Conservation (phyloP, 2,888 invertebrate species). For the Cantharis rufa region DNA sequence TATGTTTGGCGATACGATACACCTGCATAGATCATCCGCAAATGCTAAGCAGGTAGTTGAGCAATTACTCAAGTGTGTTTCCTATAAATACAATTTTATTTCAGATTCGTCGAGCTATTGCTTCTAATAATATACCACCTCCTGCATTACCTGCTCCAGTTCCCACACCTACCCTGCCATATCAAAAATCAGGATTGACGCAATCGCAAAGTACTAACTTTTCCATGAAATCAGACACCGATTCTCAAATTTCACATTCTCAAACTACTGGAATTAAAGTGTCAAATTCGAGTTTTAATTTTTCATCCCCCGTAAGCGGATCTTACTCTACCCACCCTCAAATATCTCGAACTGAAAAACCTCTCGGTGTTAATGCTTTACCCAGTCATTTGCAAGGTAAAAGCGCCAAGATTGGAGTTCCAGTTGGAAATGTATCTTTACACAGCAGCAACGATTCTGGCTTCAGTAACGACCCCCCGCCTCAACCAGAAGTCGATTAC, state of each 20-base stretch:
- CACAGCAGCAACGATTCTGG: constrained; percentile 93
- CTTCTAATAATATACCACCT: constrained; percentile 68
- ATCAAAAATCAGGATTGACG: constrained; percentile 54
- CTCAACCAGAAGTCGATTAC: constrained; percentile 88
- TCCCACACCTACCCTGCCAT: constrained; percentile 62
- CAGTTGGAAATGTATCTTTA: constrained; percentile 74
- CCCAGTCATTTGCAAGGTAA: constrained; percentile 48
- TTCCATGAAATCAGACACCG: constrained; percentile 43
- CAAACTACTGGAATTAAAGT: constrained; percentile 62
- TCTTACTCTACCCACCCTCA: constrained; percentile 54
- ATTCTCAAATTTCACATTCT: constrained; percentile 48
- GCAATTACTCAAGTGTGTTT: neutral
- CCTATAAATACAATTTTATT: constrained; percentile 16
- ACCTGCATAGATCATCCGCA: constrained; percentile 59
- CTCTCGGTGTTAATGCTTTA: constrained; percentile 51
- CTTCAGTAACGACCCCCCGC: constrained; percentile 85
- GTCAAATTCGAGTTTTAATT: constrained; percentile 61
- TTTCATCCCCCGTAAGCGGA: constrained; percentile 51
- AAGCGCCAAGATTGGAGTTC: constrained; percentile 51
- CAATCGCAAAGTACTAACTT: constrained; percentile 69
- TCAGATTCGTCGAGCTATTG: constrained; percentile 60
- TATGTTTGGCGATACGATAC: constrained; percentile 74
- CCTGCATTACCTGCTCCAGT: constrained; percentile 75
- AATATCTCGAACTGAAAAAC: constrained; percentile 47
- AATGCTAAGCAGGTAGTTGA: constrained; percentile 57